Base-by-base conservation (phyloP, 2,888 invertebrate species). In the Dyspetes luteomarginatus region DNA sequence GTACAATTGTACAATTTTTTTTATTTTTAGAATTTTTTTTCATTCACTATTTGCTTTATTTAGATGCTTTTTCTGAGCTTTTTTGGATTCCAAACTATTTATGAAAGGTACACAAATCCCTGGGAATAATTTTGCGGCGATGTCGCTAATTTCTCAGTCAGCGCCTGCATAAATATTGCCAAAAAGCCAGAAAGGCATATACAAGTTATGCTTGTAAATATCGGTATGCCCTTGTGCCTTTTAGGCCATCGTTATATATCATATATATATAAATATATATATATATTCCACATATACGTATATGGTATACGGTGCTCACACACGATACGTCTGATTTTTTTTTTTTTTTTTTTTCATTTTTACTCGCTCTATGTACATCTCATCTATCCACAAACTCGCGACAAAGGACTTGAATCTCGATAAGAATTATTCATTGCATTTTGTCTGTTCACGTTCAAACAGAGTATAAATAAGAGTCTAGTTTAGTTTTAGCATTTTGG, bases 381-480 rank as follows among this genome's bases (percentile, higher is more conserved):
- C 24, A 5, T 26, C 45, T 48, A 58, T 58, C 76, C 69, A 43
- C 26, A 71, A 43, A 79, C 69, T 58, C 58, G 43, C 65, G 67
- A 68, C 22, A 55, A 64, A 41, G 30, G 64, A 41, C 41, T 26
- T 60, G 68, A 48, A 45, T 67, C 41, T n/a, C 43, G 45, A 28
- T 74, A 22, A 22, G 58, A 45, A 43, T 60, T 9, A 28, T 30
- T 68, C 30, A 41, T 69, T 30, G n/a, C 9, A 5, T 62, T 62
- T 56, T 45, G 36, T 45, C 84, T 84, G 87, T 85, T n/a, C n/a
- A n/a, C 86, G 84, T 85, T 94, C 94, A 97, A 85, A 98, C 97
- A 82, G 97, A 96, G 93, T 97, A 97, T 86, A 97, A 94, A 92
- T 96, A 97, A 88, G 95, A 94, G 89, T 97, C 96, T 85, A 95